Evolutionary conservation across 2,113 vertebrate genomes (phyloP), one percentile per base, ranked within the genome.

Genomic region (Chloroceryle aenea): DNA sequence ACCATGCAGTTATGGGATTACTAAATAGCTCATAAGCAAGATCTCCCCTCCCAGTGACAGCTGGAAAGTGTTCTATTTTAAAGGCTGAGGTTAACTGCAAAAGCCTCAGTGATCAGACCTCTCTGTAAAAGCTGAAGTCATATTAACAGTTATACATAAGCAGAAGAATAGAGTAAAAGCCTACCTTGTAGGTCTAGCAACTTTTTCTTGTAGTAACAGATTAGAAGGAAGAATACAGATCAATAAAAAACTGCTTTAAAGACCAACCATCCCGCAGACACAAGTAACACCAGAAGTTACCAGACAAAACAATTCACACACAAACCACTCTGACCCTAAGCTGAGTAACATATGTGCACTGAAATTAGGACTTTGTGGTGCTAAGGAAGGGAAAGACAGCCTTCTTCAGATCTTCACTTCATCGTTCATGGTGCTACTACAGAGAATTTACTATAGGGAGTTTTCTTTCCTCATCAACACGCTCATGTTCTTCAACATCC

Each of bases 311-410:
- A 85, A 53, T 7, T 79, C 42, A 71, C 56, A 75, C 14, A 30
- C 15, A 53, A 32, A 9, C 34, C 58, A 13, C 58, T 4, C 0
- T 21, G 34, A 68, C 63, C 13, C 30, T 56, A 47, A 64, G n/a
- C 21, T 80, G 21, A 38, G 15, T 19, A 80, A 68, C 0, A 1
- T 14, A 27, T 0, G 4, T 0, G 0, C 23, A 48, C 15, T 38
- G 7, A 36, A 53, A 17, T 55, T 78, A 66, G 36, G 12, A 18
- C 30, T 29, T 3, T 38, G 17, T 22, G 40, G 32, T 59, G 52
- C 23, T 66, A 86, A 36, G 6, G 29, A 83, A 79, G 22, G 45
- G 14, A 68, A 92, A 63, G 26, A 14, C 9, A 50, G 26, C 12
- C n/a, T 20, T 45, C 67, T 53, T 77, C 72, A 89, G 21, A 13